phyloP scores from a whole-genome alignment of 2,113 vertebrate species.

The Trogon melanurus region DNA sequence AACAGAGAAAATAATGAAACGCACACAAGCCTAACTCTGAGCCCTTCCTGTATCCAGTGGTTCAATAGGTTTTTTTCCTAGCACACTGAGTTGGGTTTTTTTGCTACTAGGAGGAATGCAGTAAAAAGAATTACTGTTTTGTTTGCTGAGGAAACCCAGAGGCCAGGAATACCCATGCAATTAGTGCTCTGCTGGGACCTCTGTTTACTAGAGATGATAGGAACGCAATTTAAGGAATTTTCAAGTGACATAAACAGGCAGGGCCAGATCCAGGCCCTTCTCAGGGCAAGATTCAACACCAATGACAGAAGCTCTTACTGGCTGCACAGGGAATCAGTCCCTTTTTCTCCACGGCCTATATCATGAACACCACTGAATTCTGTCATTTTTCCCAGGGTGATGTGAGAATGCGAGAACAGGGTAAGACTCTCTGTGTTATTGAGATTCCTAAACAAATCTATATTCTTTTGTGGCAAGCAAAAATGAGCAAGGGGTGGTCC shows the following conservation, averaged over 20 bases:
- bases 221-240: constrained; percentile 39
- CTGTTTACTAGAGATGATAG: background rate
- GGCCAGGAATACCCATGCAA: background rate
- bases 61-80: background rate
- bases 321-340: accelerated
- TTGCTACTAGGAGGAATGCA: background rate
- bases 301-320: background rate
- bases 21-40: background rate
- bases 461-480: background rate
- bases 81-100: background rate
- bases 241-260: background rate
- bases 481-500: background rate
- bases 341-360: background rate
- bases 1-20: background rate
- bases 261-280: background rate
- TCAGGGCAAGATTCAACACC: background rate
- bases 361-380: background rate
- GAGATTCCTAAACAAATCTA: background rate
- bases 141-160: constrained; percentile 35
- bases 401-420: background rate
- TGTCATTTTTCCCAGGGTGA: background rate
- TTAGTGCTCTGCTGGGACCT: background rate
- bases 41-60: background rate
- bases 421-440: background rate
- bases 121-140: constrained; percentile 1